A percentile compares a stretch with the other conserved stretches of the same genome.
phyloP scores from a whole-genome alignment of 2,888 invertebrate species.

The Eupithecia vulgata region DNA sequence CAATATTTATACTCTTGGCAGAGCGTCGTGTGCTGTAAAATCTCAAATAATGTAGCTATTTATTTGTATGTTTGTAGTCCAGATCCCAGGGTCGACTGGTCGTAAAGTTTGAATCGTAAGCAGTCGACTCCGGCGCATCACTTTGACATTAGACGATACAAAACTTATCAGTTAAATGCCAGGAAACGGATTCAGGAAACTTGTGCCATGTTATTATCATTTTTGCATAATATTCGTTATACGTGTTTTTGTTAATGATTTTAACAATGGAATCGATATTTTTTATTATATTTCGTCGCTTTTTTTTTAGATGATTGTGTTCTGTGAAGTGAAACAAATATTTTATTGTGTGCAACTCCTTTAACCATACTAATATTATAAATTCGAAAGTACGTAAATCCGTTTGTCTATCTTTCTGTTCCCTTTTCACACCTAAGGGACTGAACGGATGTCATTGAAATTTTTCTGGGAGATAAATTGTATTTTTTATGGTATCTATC shows the following conservation, averaged over 20 bases:
- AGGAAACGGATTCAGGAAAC: conserved; percentile 50
- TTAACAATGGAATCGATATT: conserved; percentile 6
- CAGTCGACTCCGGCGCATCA: conserved; percentile 52
- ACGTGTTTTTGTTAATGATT: conserved; percentile 6
- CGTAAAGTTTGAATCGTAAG: conserved; percentile 57
- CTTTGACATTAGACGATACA: conserved; percentile 39
- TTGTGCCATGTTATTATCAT: conserved; percentile 37
- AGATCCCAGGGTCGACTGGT: conserved; percentile 60
- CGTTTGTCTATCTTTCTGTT: no score
- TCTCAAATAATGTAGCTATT: conserved; percentile 16
- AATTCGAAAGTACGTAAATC: no score
- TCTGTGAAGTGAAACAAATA: neutral
- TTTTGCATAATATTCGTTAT: conserved; percentile 42
- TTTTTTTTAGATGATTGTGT: neutral
- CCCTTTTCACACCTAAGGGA: no score
- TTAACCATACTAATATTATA: neutral
- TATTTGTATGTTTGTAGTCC: conserved; percentile 44
- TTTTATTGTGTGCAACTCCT: neutral
- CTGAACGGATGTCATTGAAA: no score
- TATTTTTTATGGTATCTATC: no score
- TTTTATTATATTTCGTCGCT: neutral
- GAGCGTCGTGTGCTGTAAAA: neutral
- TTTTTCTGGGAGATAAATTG: no score
- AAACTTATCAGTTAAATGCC: conserved; percentile 32
- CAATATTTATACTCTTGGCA: neutral